Evolutionary conservation across 2,888 invertebrate species (phyloP), one percentile per base, ranked within the genome.

Genomic region (Synergus laeviventris): DNA sequence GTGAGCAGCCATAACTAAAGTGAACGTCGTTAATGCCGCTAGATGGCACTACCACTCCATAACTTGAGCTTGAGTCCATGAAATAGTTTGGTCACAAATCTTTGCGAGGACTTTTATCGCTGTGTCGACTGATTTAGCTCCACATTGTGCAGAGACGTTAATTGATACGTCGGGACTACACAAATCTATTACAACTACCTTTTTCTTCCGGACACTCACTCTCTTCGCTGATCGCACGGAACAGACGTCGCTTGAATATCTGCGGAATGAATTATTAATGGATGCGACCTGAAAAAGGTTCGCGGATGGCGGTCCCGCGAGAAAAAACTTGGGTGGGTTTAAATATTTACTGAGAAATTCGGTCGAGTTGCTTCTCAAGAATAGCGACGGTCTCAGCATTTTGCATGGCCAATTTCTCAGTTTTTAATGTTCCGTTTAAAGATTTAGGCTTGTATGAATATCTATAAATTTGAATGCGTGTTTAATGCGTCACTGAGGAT

Each of bases 1-100:
- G 84, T 84, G 86, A 87, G 89, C 91, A 89, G 90, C 91, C 90
- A 91, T 90, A 90, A 90, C 87, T 90, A 90, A 89, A 85, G 79
- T 82, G 84, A 83, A 87, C 84, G 82, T 86, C 84, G 86, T 87
- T 86, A 84, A 86, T 83, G 83, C 88, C 89, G 88, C 86, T 88
- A 91, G 91, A 91, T 91, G 89, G 89, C 90, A 87, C 86, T 87
- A 86, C 86, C 83, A 85, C 85, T 86, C 81, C 78, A 80, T 78
- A 81, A 81, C 80, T 73, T 73, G 64, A 62, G 80, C 75, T 49
- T 76, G 76, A 73, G 78, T 75, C 64, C 76, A 76, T 61, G 81
- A 80, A 75, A 78, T 73, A 61, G 76, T 77, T 60, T 59, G 70
- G 74, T 75, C 74, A 75, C 83, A 81, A 84, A 79, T 83, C 82